Conservation (phyloP, 2,113 vertebrate genomes). For the Albula goreensis region DNA sequence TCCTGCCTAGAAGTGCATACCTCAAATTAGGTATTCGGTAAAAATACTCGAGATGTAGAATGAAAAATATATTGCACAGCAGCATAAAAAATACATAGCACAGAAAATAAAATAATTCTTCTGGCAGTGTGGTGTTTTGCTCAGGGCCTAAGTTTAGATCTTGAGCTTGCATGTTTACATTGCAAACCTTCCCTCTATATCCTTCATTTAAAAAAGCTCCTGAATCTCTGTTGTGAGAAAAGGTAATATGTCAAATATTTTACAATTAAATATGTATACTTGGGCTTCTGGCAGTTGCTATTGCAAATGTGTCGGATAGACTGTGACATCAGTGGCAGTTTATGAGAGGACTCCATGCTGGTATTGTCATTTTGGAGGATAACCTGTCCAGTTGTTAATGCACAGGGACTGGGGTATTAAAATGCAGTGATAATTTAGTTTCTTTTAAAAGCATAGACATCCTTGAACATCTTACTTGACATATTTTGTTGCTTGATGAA, state of each 20-base stretch:
- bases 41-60: not conserved
- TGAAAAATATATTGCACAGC: not conserved
- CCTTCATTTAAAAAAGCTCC: not conserved
- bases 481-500: not conserved
- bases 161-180: not conserved
- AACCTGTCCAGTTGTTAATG: not conserved
- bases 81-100: not conserved
- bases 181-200: not conserved
- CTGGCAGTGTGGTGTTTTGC: not conserved
- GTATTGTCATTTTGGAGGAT: not conserved
- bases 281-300: not conserved
- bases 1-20: not conserved
- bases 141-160: not conserved
- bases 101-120: not conserved
- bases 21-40: not conserved
- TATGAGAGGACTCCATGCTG: not conserved
- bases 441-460: not conserved
- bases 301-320: not conserved
- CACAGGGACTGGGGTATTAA: not conserved
- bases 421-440: not conserved
- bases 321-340: not conserved
- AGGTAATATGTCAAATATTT: not conserved
- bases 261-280: not conserved
- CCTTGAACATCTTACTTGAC: not conserved
- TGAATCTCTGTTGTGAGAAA: not conserved